phyloP scores from a whole-genome alignment of 2,113 vertebrate species.

The Amphiprion percula region DNA sequence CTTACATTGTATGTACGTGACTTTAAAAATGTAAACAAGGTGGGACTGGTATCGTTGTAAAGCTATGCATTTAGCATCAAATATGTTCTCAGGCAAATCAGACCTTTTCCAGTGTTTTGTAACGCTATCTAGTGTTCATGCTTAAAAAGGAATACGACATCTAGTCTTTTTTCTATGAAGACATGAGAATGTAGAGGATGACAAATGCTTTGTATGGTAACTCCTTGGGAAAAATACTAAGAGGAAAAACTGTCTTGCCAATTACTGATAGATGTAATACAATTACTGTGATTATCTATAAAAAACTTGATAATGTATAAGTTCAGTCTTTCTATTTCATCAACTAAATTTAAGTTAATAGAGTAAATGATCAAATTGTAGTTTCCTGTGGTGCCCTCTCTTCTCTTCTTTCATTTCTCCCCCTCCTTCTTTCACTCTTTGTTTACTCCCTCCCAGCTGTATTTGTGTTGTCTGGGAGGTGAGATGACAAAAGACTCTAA shows the following conservation, averaged over 20 bases:
- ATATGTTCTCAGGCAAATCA: no score
- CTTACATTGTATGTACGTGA: no score
- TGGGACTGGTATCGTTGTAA: no score
- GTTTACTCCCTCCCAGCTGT: slow-evolving; percentile 62
- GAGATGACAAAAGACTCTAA: slow-evolving; percentile 33
- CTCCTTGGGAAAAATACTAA: background rate
- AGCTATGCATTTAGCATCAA: no score
- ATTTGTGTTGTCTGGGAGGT: slow-evolving; percentile 69
- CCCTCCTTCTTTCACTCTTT: slow-evolving; percentile 17
- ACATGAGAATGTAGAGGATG: background rate
- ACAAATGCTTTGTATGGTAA: background rate
- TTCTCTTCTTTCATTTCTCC: background rate
- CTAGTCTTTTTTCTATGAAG: no score
- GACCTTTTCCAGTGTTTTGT: no score
- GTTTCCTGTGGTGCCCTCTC: background rate
- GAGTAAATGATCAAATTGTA: background rate
- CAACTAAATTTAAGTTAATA: background rate
- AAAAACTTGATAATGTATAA: no score
- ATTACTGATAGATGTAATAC: no score
- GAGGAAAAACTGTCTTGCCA: background rate
- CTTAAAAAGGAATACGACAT: no score
- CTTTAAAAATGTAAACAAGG: no score
- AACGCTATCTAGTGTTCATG: no score
- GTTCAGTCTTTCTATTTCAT: background rate
- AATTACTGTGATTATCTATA: no score